A percentile compares a stretch with the other conserved stretches of the same genome.
Conservation (phyloP, 1,140 invertebrate genomes). For the Ceratosolen fusciceps region DNA sequence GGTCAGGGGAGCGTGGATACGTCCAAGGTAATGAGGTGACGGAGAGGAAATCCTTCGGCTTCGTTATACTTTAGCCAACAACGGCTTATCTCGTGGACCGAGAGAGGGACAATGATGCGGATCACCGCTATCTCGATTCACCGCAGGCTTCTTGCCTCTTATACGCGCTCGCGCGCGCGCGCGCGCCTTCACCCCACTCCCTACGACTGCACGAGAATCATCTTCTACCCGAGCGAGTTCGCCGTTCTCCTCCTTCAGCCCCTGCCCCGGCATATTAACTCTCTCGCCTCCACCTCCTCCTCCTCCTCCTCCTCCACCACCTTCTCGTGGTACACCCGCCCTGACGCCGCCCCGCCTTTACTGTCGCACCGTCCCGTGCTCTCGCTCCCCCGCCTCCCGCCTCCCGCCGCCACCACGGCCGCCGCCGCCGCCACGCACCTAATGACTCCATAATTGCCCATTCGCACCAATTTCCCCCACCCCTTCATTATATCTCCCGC, state of each 20-base stretch:
- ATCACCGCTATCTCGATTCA: neutral
- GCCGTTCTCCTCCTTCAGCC: too few species aligned
- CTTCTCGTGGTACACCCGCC: too few species aligned
- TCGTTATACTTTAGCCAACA: neutral
- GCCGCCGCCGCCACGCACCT: too few species aligned
- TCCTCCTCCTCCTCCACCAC: too few species aligned
- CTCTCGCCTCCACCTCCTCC: too few species aligned
- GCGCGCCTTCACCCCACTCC: neutral
- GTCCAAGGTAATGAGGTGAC: slow-evolving; percentile 63
- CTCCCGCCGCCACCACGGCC: too few species aligned
- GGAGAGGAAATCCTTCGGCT: slow-evolving; percentile 13
- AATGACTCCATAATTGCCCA: slow-evolving; percentile 1
- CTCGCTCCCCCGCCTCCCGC: too few species aligned
- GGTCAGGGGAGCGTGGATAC: slow-evolving; percentile 60
- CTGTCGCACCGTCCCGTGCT: too few species aligned
- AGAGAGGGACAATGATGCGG: neutral
- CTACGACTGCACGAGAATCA: neutral
- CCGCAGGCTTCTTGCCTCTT: neutral
- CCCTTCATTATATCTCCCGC: neutral
- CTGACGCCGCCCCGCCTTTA: too few species aligned
- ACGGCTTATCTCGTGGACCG: neutral
- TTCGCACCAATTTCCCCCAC: neutral
- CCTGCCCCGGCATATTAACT: too few species aligned
- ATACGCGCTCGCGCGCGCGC: neutral
- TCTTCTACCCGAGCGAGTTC: neutral